Evolutionary conservation across 2,113 vertebrate genomes (phyloP).

Genomic region (Malurus cyaneus): DNA sequence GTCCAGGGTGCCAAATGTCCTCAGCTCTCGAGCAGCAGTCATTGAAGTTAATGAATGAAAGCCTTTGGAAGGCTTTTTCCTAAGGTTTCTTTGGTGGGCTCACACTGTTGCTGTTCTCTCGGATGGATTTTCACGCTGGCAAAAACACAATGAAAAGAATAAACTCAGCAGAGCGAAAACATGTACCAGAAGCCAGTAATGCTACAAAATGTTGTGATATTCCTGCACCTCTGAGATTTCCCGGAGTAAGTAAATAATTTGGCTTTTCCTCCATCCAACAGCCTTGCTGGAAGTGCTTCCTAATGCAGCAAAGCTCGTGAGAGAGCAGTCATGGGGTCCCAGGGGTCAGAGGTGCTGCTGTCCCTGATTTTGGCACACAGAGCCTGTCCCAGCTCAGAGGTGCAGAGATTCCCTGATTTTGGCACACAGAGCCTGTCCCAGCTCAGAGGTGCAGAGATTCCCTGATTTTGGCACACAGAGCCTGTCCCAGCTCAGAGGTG

Average conservation of each 20-base stretch:
- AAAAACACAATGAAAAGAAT: neutral
- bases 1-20: neutral
- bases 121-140: neutral
- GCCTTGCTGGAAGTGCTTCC: rapidly evolving
- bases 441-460: neutral
- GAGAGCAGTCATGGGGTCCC: rapidly evolving
- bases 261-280: neutral
- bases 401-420: rapidly evolving
- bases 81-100: neutral
- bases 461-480: too few species aligned
- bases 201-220: neutral
- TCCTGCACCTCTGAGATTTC: neutral
- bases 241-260: neutral
- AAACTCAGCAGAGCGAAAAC: neutral
- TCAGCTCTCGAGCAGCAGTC: neutral
- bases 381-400: neutral
- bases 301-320: neutral
- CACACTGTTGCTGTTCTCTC: neutral
- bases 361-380: rapidly evolving
- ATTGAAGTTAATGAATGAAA: neutral
- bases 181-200: rapidly evolving
- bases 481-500: neutral
- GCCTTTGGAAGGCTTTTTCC: neutral
- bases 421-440: rapidly evolving
- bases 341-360: rapidly evolving